Conservation (phyloP, 1,140 invertebrate species). For the Neuroterus valhalla region DNA sequence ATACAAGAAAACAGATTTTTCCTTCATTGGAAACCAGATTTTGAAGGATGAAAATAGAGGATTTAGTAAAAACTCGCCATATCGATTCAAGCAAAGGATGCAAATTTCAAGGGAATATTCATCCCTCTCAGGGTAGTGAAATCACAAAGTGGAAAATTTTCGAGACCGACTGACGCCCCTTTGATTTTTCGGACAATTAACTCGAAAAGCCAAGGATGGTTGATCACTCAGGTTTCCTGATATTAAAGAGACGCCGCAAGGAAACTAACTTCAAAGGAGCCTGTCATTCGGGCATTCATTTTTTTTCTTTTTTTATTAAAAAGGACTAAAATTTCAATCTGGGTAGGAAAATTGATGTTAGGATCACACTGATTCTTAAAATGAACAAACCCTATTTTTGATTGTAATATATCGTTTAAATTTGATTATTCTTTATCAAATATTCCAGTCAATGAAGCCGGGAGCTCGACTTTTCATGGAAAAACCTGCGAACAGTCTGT, state of each 20-base stretch:
- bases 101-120: constrained; percentile 27
- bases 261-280: neutral
- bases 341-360: too few relatives aligned
- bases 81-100: neutral
- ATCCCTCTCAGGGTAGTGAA: neutral
- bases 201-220: constrained; percentile 18
- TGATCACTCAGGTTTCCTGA: constrained; percentile 1
- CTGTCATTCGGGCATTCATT: neutral
- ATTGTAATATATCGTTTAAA: too few relatives aligned
- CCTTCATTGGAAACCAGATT: neutral
- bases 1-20: neutral
- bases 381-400: too few relatives aligned
- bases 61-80: too few relatives aligned
- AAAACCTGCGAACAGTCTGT: too few relatives aligned
- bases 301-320: neutral
- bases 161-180: constrained; percentile 33
- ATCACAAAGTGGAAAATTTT: constrained; percentile 23
- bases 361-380: too few relatives aligned
- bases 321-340: neutral
- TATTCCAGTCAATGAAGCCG: too few relatives aligned
- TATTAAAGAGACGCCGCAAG: neutral
- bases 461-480: too few relatives aligned
- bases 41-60: too few relatives aligned
- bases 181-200: constrained; percentile 51
- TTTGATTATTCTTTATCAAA: too few relatives aligned